A percentile compares a stretch with the other conserved stretches of the same genome.
These are phyloP conservation scores for Aphyosemion australe DNA, from an alignment of 2,113 vertebrate species.

Conservation along the genomic window DNA sequence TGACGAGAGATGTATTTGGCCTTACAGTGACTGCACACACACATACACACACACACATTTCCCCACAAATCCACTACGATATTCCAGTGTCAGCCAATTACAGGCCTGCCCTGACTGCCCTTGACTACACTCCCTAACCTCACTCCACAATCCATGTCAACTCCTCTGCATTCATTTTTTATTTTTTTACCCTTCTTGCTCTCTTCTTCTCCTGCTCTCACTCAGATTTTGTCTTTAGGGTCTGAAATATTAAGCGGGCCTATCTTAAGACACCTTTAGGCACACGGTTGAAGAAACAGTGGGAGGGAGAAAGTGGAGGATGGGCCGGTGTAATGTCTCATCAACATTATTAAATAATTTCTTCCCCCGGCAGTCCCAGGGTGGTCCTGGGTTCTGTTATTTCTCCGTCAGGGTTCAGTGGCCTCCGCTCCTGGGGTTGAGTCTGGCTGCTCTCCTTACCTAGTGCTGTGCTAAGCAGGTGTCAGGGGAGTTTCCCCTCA, in stretches of 20 bases:
- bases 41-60: slow-evolving; percentile 12
- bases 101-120: slow-evolving; percentile 69
- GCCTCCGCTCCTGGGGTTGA: slow-evolving; percentile 57
- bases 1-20: slow-evolving; percentile 53
- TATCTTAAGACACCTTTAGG: slow-evolving; percentile 72
- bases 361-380: slow-evolving; percentile 56
- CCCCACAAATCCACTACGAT: slow-evolving; percentile 28
- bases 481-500: slow-evolving; percentile 81
- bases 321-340: slow-evolving; percentile 59
- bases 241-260: slow-evolving; percentile 78
- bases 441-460: slow-evolving; percentile 47
- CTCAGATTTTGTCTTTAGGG: slow-evolving; percentile 48
- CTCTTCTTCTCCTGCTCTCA: slow-evolving; percentile 41
- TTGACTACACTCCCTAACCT: slow-evolving; percentile 66
- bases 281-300: slow-evolving; percentile 40
- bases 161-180: slow-evolving; percentile 52
- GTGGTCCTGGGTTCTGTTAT: slow-evolving; percentile 65
- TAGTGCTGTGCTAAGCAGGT: slow-evolving; percentile 68
- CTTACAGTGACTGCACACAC: slow-evolving; percentile 32
- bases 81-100: slow-evolving; percentile 71
- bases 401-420: slow-evolving; percentile 73
- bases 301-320: slow-evolving; percentile 28
- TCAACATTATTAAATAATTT: slow-evolving; percentile 77
- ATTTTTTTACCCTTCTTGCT: slow-evolving; percentile 29
- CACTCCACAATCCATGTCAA: slow-evolving; percentile 68